Conservation (phyloP, 30 jellyfish, hydroid and myxozoan species). For the Aurelia sp. region DNA sequence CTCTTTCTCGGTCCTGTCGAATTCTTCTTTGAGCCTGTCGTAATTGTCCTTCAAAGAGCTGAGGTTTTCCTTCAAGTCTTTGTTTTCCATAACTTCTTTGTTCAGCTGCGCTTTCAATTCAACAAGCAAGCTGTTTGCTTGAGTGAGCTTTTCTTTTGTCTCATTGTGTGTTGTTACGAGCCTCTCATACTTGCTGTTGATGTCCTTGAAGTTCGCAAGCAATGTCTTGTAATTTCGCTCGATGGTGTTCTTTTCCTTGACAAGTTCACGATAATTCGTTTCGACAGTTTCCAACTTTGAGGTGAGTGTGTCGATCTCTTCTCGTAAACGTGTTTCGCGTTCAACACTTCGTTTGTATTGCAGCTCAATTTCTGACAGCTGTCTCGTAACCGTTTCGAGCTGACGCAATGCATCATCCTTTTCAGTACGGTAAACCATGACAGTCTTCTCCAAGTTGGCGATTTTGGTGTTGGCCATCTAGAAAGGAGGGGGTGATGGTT, state of each 20-base stretch:
- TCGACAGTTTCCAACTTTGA: slow-evolving; percentile 68
- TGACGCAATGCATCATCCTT: slow-evolving; percentile 78
- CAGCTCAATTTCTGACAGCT: slow-evolving; percentile 78
- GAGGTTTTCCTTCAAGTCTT: slow-evolving; percentile 82
- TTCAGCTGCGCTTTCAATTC: slow-evolving; percentile 83
- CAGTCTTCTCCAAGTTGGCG: slow-evolving; percentile 84
- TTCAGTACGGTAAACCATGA: slow-evolving; percentile 64
- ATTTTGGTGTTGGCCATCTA: slow-evolving; percentile 75
- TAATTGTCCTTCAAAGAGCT: slow-evolving; percentile 59
- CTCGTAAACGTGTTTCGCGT: slow-evolving; percentile 84
- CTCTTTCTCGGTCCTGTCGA: slow-evolving; percentile 84
- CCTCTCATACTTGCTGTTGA: slow-evolving; percentile 78
- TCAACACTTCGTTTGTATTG: slow-evolving; percentile 88
- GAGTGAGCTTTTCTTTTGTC: slow-evolving; percentile 75
- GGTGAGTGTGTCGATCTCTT: slow-evolving; percentile 75
- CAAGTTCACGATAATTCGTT: slow-evolving; percentile 70
- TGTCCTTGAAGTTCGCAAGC: slow-evolving; percentile 79
- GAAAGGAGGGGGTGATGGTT: background rate
- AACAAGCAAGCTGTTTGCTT: slow-evolving; percentile 54
- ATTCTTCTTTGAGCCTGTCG: slow-evolving; percentile 80
- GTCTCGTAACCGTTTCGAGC: slow-evolving; percentile 76
- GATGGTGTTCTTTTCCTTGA: slow-evolving; percentile 82
- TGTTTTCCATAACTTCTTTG: slow-evolving; percentile 74
- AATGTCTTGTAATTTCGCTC: slow-evolving; percentile 82
- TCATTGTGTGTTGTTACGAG: slow-evolving; percentile 65